These are phyloP conservation scores for Lepidurus apus DNA, from an alignment of 1,140 invertebrate genomes.

Conservation along the genomic window DNA sequence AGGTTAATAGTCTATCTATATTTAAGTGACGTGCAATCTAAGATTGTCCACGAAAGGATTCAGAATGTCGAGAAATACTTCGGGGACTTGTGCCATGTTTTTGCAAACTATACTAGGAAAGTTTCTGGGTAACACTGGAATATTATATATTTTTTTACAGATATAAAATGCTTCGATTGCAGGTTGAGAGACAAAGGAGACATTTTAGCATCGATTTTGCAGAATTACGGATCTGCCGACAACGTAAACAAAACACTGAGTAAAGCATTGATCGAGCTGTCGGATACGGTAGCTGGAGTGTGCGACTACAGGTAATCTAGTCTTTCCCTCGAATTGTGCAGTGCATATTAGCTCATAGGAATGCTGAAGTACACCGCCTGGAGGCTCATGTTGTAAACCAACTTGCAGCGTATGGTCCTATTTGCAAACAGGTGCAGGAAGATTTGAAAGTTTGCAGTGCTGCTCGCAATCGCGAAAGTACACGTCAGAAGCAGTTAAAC, in stretches of 20 bases:
- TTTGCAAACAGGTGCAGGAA: constrained; percentile 30
- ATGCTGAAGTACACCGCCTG: constrained; percentile 26
- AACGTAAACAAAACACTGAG: constrained; percentile 33
- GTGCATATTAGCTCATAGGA: constrained; percentile 22
- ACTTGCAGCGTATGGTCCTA: constrained; percentile 13
- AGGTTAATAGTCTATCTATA: background rate
- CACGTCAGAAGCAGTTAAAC: constrained; percentile 28
- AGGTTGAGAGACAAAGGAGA: constrained; percentile 32
- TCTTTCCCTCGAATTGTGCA: background rate
- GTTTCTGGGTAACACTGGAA: constrained; percentile 24
- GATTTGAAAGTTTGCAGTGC: constrained; percentile 21
- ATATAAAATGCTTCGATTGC: background rate
- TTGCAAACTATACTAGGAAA: constrained; percentile 29
- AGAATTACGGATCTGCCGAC: constrained; percentile 26
- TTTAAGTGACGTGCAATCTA: constrained; percentile 29
- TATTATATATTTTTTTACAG: background rate
- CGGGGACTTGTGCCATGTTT: constrained; percentile 28
- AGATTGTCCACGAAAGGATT: constrained; percentile 25
- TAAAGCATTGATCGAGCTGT: constrained; percentile 25
- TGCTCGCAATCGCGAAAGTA: constrained; percentile 25
- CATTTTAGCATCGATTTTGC: constrained; percentile 23
- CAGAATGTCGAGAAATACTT: constrained; percentile 31
- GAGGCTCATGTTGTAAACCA: constrained; percentile 28
- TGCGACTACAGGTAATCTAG: constrained; percentile 29
- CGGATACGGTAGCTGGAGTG: constrained; percentile 22